phyloP scores from a whole-genome alignment of 2,888 invertebrate species.

The Drosophila parthenogenetica region DNA sequence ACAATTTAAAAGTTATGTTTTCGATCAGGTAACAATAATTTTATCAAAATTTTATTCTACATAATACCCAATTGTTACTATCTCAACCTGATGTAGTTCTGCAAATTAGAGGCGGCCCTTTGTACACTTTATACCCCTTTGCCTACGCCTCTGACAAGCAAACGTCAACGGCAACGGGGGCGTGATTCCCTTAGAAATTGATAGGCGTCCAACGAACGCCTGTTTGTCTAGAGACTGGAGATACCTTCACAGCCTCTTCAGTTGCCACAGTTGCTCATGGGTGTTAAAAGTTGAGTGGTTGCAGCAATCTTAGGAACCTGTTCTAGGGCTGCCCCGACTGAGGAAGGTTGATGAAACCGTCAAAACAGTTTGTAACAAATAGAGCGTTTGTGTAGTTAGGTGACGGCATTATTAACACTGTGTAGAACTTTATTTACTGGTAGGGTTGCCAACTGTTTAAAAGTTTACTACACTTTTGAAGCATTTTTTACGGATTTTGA shows the following conservation, averaged over 20 bases:
- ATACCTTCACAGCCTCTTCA: constrained; percentile 12
- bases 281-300: constrained; percentile 40
- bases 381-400: neutral
- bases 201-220: constrained; percentile 48
- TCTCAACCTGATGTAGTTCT: too few relatives aligned
- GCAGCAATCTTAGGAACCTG: constrained; percentile 22
- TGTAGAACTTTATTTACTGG: neutral
- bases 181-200: constrained; percentile 48
- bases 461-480: neutral
- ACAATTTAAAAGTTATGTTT: too few relatives aligned
- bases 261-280: constrained; percentile 14
- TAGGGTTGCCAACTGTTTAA: neutral
- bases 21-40: too few relatives aligned
- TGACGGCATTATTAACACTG: neutral
- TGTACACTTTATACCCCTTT: neutral
- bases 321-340: constrained; percentile 2
- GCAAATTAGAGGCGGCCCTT: neutral
- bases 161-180: constrained; percentile 10
- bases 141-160: constrained; percentile 23
- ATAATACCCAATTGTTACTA: too few relatives aligned
- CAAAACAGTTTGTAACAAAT: neutral
- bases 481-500: neutral
- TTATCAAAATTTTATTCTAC: too few relatives aligned
- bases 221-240: constrained; percentile 8
- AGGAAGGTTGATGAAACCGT: neutral